Percentiles rank a stretch among this genome's conserved stretches.
Conservation (phyloP, 2,888 invertebrate genomes). For the Adelognathus sp. region DNA sequence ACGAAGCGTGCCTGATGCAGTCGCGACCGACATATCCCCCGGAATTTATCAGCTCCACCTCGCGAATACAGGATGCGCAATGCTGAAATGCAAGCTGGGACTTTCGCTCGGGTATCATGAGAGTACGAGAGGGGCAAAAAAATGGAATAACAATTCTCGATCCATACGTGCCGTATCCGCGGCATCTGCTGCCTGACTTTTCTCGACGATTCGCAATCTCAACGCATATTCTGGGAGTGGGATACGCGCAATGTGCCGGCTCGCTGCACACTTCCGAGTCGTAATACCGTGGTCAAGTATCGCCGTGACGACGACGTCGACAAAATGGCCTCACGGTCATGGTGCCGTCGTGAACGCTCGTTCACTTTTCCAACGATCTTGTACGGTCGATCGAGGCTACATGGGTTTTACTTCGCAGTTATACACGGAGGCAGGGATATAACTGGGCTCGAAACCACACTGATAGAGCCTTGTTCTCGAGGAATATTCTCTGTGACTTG, state of each 20-base stretch:
- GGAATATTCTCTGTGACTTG: too few relatives aligned
- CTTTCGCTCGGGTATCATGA: not conserved
- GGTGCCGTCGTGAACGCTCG: constrained; percentile 25
- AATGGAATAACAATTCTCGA: not conserved
- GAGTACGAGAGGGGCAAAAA: not conserved
- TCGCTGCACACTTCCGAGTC: not conserved
- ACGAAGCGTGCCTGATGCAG: not conserved
- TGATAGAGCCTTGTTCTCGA: too few relatives aligned
- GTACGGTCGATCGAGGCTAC: not conserved
- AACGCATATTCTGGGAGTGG: not conserved
- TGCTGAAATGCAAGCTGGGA: not conserved
- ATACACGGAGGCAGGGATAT: not conserved
- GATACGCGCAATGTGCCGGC: constrained; percentile 20
- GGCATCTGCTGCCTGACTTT: constrained; percentile 8
- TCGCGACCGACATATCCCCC: not conserved
- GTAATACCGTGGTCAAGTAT: constrained; percentile 22
- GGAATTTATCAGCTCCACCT: not conserved
- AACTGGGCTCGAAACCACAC: not conserved
- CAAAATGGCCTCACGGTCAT: not conserved
- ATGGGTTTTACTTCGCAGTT: constrained; percentile 13
- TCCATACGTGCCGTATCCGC: constrained; percentile 28
- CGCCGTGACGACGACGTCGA: constrained; percentile 11
- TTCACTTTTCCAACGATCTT: not conserved
- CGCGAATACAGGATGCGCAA: not conserved
- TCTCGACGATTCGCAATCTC: constrained; percentile 4